These are phyloP conservation scores for Entomobrya multifasciata DNA, from an alignment of 2,888 invertebrate genomes.

Conservation along the genomic window DNA sequence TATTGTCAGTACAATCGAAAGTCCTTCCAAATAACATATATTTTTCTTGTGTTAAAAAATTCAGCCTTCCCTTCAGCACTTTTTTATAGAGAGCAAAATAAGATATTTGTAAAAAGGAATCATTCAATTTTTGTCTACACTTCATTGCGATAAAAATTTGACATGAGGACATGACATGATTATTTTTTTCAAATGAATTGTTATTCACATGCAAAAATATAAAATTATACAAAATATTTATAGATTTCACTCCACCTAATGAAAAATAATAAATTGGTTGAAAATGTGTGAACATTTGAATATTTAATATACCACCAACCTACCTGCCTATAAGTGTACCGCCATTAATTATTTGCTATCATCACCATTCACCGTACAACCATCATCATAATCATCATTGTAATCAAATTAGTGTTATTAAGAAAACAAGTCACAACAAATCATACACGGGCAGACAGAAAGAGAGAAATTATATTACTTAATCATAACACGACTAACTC, in stretches of 20 bases:
- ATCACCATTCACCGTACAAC: too few species aligned
- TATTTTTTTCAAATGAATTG: neutral
- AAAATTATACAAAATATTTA: constrained; percentile 1
- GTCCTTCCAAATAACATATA: too few species aligned
- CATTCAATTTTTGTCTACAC: constrained; percentile 11
- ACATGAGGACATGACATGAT: constrained; percentile 48
- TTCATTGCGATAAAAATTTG: constrained; percentile 26
- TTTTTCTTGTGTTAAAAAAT: too few species aligned
- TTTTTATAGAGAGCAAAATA: neutral
- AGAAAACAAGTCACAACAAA: constrained; percentile 38
- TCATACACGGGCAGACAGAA: neutral
- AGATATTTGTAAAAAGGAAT: neutral
- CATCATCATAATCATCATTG: constrained; percentile 40
- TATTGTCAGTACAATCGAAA: too few species aligned
- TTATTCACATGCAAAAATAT: neutral
- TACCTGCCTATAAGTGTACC: neutral
- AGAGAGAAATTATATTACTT: constrained; percentile 20
- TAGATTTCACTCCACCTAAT: constrained; percentile 34
- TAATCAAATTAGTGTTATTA: constrained; percentile 47
- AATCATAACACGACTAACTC: constrained; percentile 26
- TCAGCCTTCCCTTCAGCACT: constrained; percentile 10
- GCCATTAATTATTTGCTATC: constrained; percentile 56
- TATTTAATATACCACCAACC: neutral
- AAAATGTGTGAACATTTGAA: neutral
- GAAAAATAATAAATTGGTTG: too few species aligned